Percentiles rank a stretch among this genome's conserved stretches.
phyloP scores from a whole-genome alignment of 2,888 invertebrate species.

The Hypselothyrea guttata region DNA sequence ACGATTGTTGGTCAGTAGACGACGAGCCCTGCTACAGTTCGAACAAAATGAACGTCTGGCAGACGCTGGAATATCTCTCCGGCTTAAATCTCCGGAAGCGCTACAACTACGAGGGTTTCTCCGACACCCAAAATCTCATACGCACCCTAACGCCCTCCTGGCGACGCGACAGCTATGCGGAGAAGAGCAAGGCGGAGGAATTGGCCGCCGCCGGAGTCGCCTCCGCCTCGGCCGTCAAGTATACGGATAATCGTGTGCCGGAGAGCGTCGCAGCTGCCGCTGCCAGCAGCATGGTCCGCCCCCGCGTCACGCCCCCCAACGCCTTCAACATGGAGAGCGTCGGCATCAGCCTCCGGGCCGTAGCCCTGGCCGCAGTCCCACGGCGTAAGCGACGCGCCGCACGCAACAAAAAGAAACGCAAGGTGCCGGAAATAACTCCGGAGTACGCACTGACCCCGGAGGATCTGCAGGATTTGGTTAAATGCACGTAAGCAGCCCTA shows the following conservation, averaged over 20 bases:
- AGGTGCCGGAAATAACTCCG: slow-evolving; percentile 39
- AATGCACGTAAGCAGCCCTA: slow-evolving; percentile 78
- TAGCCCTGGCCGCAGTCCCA: slow-evolving; percentile 6
- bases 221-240: slow-evolving; percentile 28
- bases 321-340: slow-evolving; percentile 41
- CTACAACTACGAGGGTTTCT: slow-evolving; percentile 80
- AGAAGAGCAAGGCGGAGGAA: slow-evolving; percentile 62
- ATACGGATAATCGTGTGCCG: slow-evolving; percentile 27
- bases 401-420: slow-evolving; percentile 21
- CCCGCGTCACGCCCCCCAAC: slow-evolving; percentile 30
- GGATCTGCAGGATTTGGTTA: slow-evolving; percentile 78
- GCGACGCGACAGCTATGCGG: slow-evolving; percentile 77
- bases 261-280: slow-evolving; percentile 29
- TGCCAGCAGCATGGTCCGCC: slow-evolving; percentile 26
- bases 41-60: slow-evolving; percentile 82
- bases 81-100: slow-evolving; percentile 72
- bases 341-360: slow-evolving; percentile 6
- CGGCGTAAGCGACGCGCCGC: slow-evolving; percentile 35
- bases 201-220: slow-evolving; percentile 24
- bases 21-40: slow-evolving; percentile 76
- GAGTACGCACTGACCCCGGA: slow-evolving; percentile 72
- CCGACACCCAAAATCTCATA: slow-evolving; percentile 73
- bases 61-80: slow-evolving; percentile 80
- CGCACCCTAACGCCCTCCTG: slow-evolving; percentile 75
- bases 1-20: slow-evolving; percentile 80